Evolutionary conservation across 2,113 vertebrate genomes (phyloP).

Genomic region (Clarias macrocephalus): DNA sequence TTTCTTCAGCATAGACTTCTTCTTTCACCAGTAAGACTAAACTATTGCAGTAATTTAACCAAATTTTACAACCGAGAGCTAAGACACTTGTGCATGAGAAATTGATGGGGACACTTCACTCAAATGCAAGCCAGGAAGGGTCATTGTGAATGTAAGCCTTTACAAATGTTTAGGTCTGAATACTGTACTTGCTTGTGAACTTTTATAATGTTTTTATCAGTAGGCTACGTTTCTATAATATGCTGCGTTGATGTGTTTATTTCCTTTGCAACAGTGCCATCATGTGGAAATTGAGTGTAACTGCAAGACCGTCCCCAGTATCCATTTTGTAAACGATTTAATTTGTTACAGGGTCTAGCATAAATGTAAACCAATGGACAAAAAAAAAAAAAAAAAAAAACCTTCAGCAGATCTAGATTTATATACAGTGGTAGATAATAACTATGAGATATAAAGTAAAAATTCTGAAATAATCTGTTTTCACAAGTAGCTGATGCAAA

Average conservation of each 20-base stretch:
- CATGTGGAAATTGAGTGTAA: slow-evolving; percentile 29
- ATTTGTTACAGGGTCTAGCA: neutral
- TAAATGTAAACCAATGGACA: neutral
- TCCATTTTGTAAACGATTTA: neutral
- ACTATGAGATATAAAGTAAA: neutral
- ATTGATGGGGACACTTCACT: neutral
- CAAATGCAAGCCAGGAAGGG: neutral
- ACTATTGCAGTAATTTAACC: neutral
- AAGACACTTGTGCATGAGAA: neutral
- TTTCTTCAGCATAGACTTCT: neutral
- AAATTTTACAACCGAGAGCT: neutral
- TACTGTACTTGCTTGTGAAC: neutral
- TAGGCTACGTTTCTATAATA: neutral
- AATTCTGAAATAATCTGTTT: neutral
- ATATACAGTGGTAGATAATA: too few relatives aligned
- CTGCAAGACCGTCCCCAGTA: slow-evolving; percentile 7
- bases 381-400: too few relatives aligned
- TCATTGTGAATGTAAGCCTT: neutral
- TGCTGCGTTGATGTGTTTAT: neutral
- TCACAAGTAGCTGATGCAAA: neutral
- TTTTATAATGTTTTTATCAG: neutral
- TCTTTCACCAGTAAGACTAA: neutral
- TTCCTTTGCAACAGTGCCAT: slow-evolving; percentile 47
- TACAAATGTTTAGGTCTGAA: neutral
- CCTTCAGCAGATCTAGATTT: neutral